Percentiles rank a stretch among this genome's conserved stretches.
Evolutionary conservation across 2,113 vertebrate species (phyloP).

Genomic region (Paradisaea rubra): DNA sequence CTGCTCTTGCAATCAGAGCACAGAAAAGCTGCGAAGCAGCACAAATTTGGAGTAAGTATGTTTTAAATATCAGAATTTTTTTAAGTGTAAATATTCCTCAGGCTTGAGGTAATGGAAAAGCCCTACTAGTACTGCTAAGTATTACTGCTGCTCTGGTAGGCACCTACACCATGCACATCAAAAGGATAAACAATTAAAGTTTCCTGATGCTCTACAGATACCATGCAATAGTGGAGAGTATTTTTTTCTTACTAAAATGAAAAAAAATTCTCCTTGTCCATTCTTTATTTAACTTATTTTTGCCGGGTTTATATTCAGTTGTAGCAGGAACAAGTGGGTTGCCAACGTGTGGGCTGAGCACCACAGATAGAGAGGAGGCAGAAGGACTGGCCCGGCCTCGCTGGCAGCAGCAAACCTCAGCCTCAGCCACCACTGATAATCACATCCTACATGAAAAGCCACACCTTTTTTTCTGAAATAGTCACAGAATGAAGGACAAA

Average conservation of each 20-base stretch:
- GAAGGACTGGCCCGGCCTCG: background rate
- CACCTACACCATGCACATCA: background rate
- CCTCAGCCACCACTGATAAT: background rate
- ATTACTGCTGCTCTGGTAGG: background rate
- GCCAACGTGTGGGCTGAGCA: background rate
- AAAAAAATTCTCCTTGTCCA: background rate
- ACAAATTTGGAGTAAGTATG: background rate
- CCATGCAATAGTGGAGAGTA: background rate
- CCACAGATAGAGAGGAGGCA: background rate
- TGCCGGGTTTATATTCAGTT: background rate
- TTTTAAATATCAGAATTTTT: background rate
- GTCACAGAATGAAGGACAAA: background rate
- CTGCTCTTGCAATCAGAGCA: background rate
- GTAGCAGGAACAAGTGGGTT: background rate
- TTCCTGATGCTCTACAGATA: background rate
- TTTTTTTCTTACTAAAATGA: background rate
- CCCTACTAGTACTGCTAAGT: background rate
- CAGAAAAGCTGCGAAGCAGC: background rate
- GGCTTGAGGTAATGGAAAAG: background rate
- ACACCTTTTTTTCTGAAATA: background rate
- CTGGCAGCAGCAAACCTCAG: background rate
- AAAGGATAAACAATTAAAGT: background rate
- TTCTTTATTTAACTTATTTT: background rate
- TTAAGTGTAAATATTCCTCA: background rate
- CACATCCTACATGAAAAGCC: background rate